Evolutionary conservation across 2,888 invertebrate species (phyloP).

Genomic region (Cheilosia grossa): DNA sequence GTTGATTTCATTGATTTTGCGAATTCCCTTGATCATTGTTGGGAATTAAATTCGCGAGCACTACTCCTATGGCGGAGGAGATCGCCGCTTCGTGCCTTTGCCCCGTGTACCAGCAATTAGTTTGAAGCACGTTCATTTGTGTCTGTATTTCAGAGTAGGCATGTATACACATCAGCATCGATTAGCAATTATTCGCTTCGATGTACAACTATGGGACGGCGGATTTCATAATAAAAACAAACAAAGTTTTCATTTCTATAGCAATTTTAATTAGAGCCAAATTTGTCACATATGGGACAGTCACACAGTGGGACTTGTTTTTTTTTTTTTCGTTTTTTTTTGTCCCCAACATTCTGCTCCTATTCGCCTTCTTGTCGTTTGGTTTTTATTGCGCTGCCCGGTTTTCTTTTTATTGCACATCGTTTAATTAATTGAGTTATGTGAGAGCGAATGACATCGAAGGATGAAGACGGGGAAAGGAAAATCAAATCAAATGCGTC

Average conservation of each 20-base stretch:
- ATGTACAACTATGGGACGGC: slow-evolving; percentile 55
- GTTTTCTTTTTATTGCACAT: slow-evolving; percentile 52
- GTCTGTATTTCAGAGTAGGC: slow-evolving; percentile 26
- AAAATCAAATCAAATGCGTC: slow-evolving; percentile 45
- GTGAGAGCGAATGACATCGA: slow-evolving; percentile 15
- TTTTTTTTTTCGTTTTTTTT: slow-evolving; percentile 11
- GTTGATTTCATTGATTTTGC: slow-evolving; percentile 73
- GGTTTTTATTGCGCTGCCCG: slow-evolving; percentile 5
- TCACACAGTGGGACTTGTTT: slow-evolving; percentile 53
- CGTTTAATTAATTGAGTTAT: slow-evolving; percentile 73
- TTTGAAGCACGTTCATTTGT: slow-evolving; percentile 60
- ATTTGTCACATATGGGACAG: slow-evolving; percentile 75
- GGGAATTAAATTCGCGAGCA: slow-evolving; percentile 65
- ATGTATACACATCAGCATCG: slow-evolving; percentile 54
- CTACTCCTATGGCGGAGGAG: neutral
- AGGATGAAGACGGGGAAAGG: neutral
- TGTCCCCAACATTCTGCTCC: too few species aligned
- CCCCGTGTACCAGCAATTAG: slow-evolving; percentile 61
- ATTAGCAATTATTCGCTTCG: slow-evolving; percentile 76
- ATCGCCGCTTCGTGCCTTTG: slow-evolving; percentile 5
- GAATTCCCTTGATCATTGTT: slow-evolving; percentile 75
- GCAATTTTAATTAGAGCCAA: slow-evolving; percentile 77
- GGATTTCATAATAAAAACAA: slow-evolving; percentile 59
- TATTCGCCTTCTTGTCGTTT: slow-evolving; percentile 21
- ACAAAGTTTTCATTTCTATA: slow-evolving; percentile 63